A percentile compares a stretch with the other conserved stretches of the same genome.
phyloP scores from a whole-genome alignment of 2,888 invertebrate species.

The Chrysina gloriosa region DNA sequence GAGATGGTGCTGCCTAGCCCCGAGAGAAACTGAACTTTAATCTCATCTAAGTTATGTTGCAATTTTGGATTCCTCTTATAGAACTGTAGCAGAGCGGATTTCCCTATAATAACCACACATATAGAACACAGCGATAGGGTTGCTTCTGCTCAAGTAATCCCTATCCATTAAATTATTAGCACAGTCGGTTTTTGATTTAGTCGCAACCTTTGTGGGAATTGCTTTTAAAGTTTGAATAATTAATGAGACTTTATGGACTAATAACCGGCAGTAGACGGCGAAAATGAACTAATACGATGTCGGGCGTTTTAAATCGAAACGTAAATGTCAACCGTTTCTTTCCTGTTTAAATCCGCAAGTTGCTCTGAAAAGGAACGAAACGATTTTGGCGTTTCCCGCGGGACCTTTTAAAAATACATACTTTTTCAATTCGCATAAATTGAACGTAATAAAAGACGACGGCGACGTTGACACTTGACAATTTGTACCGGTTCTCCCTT shows the following conservation, averaged over 20 bases:
- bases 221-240: constrained; percentile 61
- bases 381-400: not conserved
- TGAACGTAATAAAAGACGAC: constrained; percentile 48
- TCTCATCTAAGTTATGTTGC: too few relatives aligned
- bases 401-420: constrained; percentile 51
- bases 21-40: too few relatives aligned
- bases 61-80: too few relatives aligned
- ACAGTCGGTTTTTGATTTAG: constrained; percentile 51
- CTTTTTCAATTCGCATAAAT: constrained; percentile 53
- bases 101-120: too few relatives aligned
- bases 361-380: not conserved
- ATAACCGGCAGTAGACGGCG: constrained; percentile 50
- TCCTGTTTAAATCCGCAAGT: constrained; percentile 8
- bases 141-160: constrained; percentile 15
- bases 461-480: constrained; percentile 51
- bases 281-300: constrained; percentile 46
- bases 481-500: constrained; percentile 48
- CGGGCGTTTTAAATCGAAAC: constrained; percentile 41
- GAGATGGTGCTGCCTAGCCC: too few relatives aligned
- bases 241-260: constrained; percentile 58
- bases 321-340: constrained; percentile 5
- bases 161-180: constrained; percentile 37
- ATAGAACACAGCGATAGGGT: too few relatives aligned
- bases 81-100: too few relatives aligned
- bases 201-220: constrained; percentile 55